A percentile compares a stretch with the other conserved stretches of the same genome.
phyloP scores from a whole-genome alignment of 2,113 vertebrate species.

The Rattus norvegicus region DNA sequence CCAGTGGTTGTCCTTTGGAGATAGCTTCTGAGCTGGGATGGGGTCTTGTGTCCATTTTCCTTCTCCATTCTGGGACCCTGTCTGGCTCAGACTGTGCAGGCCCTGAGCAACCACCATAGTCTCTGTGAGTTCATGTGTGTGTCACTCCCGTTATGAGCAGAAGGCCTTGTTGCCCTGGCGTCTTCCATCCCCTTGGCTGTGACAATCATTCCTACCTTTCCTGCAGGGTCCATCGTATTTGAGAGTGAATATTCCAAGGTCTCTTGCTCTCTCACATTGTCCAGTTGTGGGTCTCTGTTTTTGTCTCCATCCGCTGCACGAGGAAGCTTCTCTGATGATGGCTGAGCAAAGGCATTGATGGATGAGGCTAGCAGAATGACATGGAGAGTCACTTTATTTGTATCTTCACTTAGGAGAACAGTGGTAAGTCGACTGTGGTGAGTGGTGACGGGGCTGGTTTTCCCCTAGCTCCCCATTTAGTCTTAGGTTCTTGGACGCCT shows the following conservation, averaged over 20 bases:
- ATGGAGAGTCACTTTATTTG: not conserved
- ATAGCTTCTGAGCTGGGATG: not conserved
- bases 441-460: not conserved
- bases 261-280: not conserved
- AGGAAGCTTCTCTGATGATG: not conserved
- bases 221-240: not conserved
- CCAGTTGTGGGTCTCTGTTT: not conserved
- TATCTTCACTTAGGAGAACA: not conserved
- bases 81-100: not conserved
- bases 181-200: not conserved
- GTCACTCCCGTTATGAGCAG: no score
- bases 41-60: not conserved
- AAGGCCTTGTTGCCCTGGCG: not conserved
- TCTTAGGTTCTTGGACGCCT: not conserved
- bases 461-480: not conserved
- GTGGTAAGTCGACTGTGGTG: not conserved
- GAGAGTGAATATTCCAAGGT: not conserved
- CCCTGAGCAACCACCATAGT: not conserved
- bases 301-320: not conserved
- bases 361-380: not conserved
- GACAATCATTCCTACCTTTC: not conserved
- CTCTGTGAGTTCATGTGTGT: not conserved
- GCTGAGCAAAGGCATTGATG: not conserved
- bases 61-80: not conserved
- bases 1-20: no score